Conservation (phyloP, 2,888 invertebrate species). For the Petrolisthes manimaculis region DNA sequence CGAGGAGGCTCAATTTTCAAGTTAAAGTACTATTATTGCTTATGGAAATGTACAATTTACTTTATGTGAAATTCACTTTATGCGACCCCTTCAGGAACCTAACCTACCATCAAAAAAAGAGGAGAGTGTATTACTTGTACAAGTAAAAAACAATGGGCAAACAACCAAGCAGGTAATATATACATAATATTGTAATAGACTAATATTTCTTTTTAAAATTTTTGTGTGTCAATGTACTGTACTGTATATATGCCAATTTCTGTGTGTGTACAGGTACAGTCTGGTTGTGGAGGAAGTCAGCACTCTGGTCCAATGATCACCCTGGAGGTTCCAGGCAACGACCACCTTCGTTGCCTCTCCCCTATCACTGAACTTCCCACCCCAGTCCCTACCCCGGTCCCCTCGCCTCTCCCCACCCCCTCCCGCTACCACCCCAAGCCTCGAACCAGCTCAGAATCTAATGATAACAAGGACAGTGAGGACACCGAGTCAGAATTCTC, state of each 20-base stretch:
- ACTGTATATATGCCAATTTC: neutral
- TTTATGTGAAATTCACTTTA: no score
- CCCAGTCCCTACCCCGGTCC: conserved; percentile 76
- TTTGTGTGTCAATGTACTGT: no score
- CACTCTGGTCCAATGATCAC: conserved; percentile 76
- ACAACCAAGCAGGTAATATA: no score
- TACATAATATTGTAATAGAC: no score
- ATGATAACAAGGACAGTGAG: conserved; percentile 62
- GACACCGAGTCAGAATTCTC: conserved; percentile 65
- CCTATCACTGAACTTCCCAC: conserved; percentile 82
- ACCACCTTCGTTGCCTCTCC: conserved; percentile 75
- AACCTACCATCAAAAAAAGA: no score
- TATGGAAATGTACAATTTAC: no score
- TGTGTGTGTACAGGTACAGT: conserved; percentile 52
- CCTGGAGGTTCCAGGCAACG: conserved; percentile 79
- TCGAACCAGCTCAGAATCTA: conserved; percentile 62
- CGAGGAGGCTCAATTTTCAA: no score
- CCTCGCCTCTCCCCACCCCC: conserved; percentile 78
- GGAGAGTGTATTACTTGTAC: no score
- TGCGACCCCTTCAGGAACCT: no score
- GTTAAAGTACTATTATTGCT: no score
- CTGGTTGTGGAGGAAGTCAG: conserved; percentile 39
- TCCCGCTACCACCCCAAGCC: conserved; percentile 66
- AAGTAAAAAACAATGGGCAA: no score
- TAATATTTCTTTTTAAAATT: no score